phyloP scores from a whole-genome alignment of 2,113 vertebrate genomes.

The Mormyrus iriodes region DNA sequence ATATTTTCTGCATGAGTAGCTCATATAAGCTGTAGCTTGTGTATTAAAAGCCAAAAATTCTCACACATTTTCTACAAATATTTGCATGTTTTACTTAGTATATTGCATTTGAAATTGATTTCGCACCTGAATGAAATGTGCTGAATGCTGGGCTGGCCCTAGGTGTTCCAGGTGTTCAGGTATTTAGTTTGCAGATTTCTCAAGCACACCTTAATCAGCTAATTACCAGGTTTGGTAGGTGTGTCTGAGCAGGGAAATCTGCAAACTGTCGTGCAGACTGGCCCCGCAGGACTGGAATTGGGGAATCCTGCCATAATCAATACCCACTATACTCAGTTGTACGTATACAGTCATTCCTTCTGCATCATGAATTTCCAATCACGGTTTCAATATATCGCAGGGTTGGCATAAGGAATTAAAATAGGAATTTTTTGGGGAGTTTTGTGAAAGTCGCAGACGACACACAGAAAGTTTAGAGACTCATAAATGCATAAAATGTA shows the following conservation, averaged over 20 bases:
- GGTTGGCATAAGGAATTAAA: too few relatives aligned
- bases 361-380: too few relatives aligned
- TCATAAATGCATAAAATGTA: background rate
- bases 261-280: background rate
- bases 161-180: too few relatives aligned
- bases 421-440: too few relatives aligned
- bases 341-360: too few relatives aligned
- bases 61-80: background rate
- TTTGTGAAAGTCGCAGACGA: background rate
- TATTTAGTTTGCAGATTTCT: background rate
- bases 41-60: background rate
- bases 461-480: background rate
- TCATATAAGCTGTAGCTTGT: background rate
- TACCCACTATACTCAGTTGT: too few relatives aligned
- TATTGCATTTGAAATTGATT: background rate
- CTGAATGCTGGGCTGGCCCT: background rate
- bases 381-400: too few relatives aligned
- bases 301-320: background rate
- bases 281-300: background rate
- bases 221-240: too few relatives aligned
- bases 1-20: background rate
- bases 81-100: background rate
- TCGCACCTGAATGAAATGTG: background rate
- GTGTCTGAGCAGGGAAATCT: too few relatives aligned
- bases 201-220: background rate